These are phyloP conservation scores for Borostomias antarcticus DNA, from an alignment of 2,797 vertebrate species.

Conservation along the genomic window DNA sequence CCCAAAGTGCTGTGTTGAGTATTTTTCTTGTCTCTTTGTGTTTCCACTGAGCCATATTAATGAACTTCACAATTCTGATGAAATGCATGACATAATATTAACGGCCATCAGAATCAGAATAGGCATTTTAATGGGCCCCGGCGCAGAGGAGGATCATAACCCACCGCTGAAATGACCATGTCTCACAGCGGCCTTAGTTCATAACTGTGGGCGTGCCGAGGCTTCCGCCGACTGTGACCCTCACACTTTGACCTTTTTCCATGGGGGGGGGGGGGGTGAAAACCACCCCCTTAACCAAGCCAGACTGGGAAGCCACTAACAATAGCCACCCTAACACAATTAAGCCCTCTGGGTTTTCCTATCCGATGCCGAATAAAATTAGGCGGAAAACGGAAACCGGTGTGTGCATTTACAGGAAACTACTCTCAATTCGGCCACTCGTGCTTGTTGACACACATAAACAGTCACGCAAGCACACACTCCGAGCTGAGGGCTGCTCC, in stretches of 20 bases:
- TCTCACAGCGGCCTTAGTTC: conserved; percentile 51
- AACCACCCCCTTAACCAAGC: conserved; percentile 3
- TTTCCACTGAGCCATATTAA: conserved; percentile 37
- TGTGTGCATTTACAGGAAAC: conserved; percentile 42
- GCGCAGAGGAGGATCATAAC: conserved; percentile 49
- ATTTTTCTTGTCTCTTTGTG: not conserved
- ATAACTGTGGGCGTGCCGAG: conserved; percentile 45
- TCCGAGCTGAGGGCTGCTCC: conserved; percentile 11
- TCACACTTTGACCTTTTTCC: conserved; percentile 42
- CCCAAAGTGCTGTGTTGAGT: not conserved
- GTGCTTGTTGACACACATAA: conserved; percentile 42
- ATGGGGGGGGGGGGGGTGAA: too few species aligned
- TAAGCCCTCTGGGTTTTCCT: conserved; percentile 53
- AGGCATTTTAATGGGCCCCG: conserved; percentile 41
- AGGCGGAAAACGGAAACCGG: conserved; percentile 22
- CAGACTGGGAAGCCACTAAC: conserved; percentile 41
- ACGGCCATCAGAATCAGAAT: conserved; percentile 34
- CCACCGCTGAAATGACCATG: conserved; percentile 46
- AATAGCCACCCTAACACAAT: conserved; percentile 57
- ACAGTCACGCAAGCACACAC: conserved; percentile 24
- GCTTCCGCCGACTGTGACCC: conserved; percentile 40
- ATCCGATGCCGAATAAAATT: conserved; percentile 55
- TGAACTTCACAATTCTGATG: conserved; percentile 46
- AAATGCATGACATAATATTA: conserved; percentile 52
- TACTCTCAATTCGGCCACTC: conserved; percentile 29